These are phyloP conservation scores for Halichoeres trimaculatus DNA, from an alignment of 2,113 vertebrate genomes.

Conservation along the genomic window DNA sequence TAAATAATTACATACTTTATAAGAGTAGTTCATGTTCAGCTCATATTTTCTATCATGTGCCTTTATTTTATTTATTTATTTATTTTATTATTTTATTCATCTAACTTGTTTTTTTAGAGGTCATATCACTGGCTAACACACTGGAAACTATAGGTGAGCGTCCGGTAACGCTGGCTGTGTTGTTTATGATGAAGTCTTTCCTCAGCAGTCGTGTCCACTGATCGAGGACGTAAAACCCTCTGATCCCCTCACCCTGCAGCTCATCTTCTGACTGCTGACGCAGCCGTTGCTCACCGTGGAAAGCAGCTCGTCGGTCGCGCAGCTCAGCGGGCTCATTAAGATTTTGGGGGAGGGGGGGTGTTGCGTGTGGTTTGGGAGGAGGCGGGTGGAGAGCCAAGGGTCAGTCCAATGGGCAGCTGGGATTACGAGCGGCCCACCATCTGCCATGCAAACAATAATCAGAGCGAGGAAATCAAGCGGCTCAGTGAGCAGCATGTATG, in stretches of 20 bases:
- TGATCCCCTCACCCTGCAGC: conserved; percentile 30
- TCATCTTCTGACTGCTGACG: conserved; percentile 80
- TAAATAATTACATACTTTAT: no score
- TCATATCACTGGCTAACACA: no score
- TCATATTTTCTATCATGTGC: no score
- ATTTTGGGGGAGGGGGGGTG: conserved; percentile 24
- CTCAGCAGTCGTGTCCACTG: conserved; percentile 26
- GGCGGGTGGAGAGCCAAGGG: conserved; percentile 59
- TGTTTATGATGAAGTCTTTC: conserved; percentile 18
- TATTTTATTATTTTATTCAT: no score
- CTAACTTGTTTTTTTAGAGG: no score
- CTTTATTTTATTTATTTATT: no score
- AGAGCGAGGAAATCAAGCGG: conserved; percentile 77
- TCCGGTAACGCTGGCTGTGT: no score
- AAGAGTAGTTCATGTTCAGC: no score
- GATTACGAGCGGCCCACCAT: conserved; percentile 74
- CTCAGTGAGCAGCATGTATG: conserved; percentile 71
- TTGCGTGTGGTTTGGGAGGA: conserved; percentile 36
- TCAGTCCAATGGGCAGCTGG: conserved; percentile 67
- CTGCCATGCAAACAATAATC: conserved; percentile 72
- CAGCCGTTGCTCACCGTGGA: conserved; percentile 67
- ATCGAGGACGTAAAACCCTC: conserved; percentile 50
- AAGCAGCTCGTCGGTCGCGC: conserved; percentile 65
- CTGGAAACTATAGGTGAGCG: no score
- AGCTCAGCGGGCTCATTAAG: conserved; percentile 54